Base-by-base conservation (phyloP, 2,797 vertebrate species). In the Chelmon rostratus region DNA sequence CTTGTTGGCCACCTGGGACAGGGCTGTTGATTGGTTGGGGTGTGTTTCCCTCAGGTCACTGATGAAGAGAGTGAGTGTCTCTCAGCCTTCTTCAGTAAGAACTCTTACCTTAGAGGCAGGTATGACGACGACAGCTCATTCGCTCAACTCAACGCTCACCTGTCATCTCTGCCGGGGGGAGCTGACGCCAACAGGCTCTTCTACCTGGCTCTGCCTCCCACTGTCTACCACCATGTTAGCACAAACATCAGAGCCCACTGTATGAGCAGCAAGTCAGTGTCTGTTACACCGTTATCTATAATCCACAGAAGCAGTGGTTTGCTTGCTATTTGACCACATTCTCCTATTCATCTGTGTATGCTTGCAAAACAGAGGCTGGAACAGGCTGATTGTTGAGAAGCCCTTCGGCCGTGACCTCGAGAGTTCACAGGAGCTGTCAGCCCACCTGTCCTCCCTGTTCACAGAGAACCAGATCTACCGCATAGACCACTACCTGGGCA, bases 401-500 rank as follows among this genome's bases (percentile, higher is more conserved):
- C 97, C 97, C 0, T 98, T 98, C 5, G 97, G 97, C 5, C 96
- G 92, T 56, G 97, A 98, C 92, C 93, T 97, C 33, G 94, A 96
- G 84, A 98, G 96, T 84, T 98, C 97, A 0, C 93, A 97, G 92
- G 93, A 94, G 72, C 91, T 98, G 76, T 97, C 97, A 1, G 89
- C 91, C 85, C 97, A 98, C 82, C 96, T 98, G 33, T 94, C 95
- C 0, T 91, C 95, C 8, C 93, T 98, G 37, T 98, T 97, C 89
- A 86, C 79, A 0, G 97, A 98, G 85, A 96, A 97, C 68, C 97
- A 98, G 89, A 96, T 98, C 92, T 98, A 98, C 89, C 97, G 97
- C 47, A 98, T 98, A n/a, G 97, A 98, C 92, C 97, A 98, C 93
- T 98, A 98, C 92, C 94, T 99, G 84, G 98, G 97, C 79, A 99